These are phyloP conservation scores for Aleadryas rufinucha DNA, from an alignment of 2,113 vertebrate genomes.

Conservation along the genomic window DNA sequence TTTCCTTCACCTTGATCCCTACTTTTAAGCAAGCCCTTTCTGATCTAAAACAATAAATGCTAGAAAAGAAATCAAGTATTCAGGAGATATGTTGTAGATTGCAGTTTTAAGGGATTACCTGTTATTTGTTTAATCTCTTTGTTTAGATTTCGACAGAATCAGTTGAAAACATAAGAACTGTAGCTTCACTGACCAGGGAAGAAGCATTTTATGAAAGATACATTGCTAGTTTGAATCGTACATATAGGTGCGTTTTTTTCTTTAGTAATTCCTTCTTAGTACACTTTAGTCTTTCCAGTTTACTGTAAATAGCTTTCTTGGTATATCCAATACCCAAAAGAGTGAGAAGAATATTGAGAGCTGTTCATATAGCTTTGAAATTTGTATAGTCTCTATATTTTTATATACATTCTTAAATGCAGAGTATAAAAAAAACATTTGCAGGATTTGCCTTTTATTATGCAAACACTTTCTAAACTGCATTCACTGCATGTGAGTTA, in stretches of 20 bases:
- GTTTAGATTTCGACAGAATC: conserved; percentile 70
- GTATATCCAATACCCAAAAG: background rate
- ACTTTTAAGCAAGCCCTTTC: background rate
- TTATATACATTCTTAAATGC: background rate
- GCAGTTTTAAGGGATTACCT: background rate
- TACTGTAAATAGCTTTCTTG: background rate
- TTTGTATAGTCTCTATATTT: background rate
- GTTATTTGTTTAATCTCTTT: background rate
- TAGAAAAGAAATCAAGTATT: background rate
- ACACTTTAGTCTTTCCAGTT: background rate
- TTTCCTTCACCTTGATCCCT: background rate
- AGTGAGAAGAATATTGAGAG: background rate
- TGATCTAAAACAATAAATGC: background rate
- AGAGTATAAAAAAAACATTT: background rate
- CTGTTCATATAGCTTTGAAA: background rate
- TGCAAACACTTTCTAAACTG: background rate
- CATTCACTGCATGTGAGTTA: background rate
- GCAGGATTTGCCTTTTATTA: background rate
- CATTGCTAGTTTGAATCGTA: conserved; percentile 3
- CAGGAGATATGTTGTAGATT: background rate
- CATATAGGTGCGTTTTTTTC: conserved; percentile 53
- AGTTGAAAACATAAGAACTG: conserved; percentile 67
- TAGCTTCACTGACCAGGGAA: conserved; percentile 61
- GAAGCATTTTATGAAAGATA: conserved; percentile 66
- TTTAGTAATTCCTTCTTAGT: background rate